Evolutionary conservation across 2,113 vertebrate species (phyloP), one percentile per base, ranked within the genome.

Genomic region (Pseudopodoces humilis): DNA sequence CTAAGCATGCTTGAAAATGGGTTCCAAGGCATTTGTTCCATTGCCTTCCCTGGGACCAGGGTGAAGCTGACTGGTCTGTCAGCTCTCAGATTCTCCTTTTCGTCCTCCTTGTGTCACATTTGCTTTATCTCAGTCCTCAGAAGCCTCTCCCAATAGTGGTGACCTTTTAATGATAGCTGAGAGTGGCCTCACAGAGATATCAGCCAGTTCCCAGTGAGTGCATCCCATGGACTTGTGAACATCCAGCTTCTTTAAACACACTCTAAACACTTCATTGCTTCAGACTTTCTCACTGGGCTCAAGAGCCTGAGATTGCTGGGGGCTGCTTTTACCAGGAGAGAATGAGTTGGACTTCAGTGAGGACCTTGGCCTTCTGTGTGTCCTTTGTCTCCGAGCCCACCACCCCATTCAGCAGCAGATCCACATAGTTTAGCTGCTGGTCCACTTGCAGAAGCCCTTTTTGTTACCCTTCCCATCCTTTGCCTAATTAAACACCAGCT

Each of bases 321-420:
- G n/a, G 22, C 2, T 88, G 62, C 27, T 37, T 9, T 65, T 41
- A n/a, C 12, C 37, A 78, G 53, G 19, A 50, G 53, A 55, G 39
- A 71, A 15, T 0, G 7, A 81, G 35, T 16, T 3, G 0, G 46
- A 33, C 37, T 28, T 65, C n/a, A 39, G 27, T 4, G 18, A 59
- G 25, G 13, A 12, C 37, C 28, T 31, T 41, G 47, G 12, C 30
- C 35, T 70, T 21, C 37, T 47, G 15, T 30, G 11, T 56, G 63
- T n/a, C 39, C 41, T 55, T 24, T 78, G 43, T 44, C 43, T 53
- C 16, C 1, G 2, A 81, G 35, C 13, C 44, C 24, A 44, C 9
- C 1, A 0, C 23, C 47, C 39, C 79, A 22, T 3, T 41, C 47
- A 58, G 69, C 47, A 76, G 58, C 68, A 67, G n/a, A 56, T 14